phyloP scores from a whole-genome alignment of 2,113 vertebrate species.

The Epinephelus lanceolatus region DNA sequence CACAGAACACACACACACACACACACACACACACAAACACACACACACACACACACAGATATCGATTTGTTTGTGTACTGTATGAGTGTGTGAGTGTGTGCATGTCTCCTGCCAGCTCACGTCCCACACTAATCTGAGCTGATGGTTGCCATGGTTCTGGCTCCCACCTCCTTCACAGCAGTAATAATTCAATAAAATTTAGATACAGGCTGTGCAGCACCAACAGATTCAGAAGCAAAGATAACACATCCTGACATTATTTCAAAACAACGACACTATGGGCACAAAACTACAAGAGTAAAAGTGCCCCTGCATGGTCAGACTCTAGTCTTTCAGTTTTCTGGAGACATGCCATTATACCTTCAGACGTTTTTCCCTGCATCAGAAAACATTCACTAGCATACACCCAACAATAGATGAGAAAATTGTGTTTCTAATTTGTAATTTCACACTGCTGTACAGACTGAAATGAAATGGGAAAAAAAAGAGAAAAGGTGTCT shows the following conservation, averaged over 20 bases:
- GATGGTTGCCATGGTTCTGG: constrained; percentile 83
- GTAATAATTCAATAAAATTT: constrained; percentile 75
- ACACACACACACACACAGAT: constrained; percentile 6
- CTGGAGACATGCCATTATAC: not conserved
- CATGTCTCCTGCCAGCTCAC: constrained; percentile 64
- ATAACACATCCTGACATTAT: constrained; percentile 34
- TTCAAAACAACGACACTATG: constrained; percentile 23
- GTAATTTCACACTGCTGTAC: constrained; percentile 15
- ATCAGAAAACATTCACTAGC: not conserved
- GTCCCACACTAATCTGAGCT: constrained; percentile 76
- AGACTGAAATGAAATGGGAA: constrained; percentile 5
- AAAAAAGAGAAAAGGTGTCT: constrained; percentile 3
- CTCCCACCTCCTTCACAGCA: constrained; percentile 71
- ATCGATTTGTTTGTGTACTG: constrained; percentile 27
- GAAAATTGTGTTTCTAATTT: not conserved
- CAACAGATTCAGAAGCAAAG: constrained; percentile 44
- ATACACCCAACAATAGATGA: not conserved
- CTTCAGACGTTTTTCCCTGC: not conserved
- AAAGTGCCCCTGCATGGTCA: not conserved
- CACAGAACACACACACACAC: not conserved
- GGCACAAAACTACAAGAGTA: constrained; percentile 6
- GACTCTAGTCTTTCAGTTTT: not conserved
- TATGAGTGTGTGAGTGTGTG: constrained; percentile 19
- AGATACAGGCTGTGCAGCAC: constrained; percentile 54
- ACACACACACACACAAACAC: constrained; percentile 50